Base-by-base conservation (phyloP, 2,888 invertebrate genomes). In the Lochmaea capreae region DNA sequence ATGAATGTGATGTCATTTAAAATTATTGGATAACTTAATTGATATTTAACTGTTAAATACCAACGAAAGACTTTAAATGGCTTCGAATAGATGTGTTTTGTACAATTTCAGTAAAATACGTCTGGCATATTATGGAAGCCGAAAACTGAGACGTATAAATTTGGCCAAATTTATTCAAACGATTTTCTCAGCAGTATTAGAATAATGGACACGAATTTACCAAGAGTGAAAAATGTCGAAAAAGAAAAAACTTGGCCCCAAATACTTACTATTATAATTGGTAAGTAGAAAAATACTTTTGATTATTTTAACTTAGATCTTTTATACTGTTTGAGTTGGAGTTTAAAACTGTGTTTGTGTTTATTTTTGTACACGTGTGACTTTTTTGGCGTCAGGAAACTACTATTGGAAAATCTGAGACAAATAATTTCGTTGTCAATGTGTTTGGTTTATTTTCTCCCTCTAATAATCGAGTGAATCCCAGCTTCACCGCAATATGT, bases 241-340 rank as follows among this genome's bases (percentile, higher is more conserved):
- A 33, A 43, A 9, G 71, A 62, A 43, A 67, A 71, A 63, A 54
- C 16, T 71, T 74, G 74, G 74, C 67, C 71, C 12, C 74, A 74
- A 63, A 66, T 74, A 22, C n/a, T 67, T 14, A 67, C 74, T 3
- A 74, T 74, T 43, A 22, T 63, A 12, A 67, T 71, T 42, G 71
- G 74, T 74, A 71, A 66, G 8, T 71, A 39, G 16, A 52, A 52
- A n/a, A n/a, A 52, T n/a, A 52, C 1, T 46, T 46, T 46, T 11
- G 14, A 49, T 49, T 46, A 16, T 10, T 18, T 33, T 59, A 33
- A 22, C 16, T 14, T 1, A 8, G 12, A 33, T 18, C 3, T 18
- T 22, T 18, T 5, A 18, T 3, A 43, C 43, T 46, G n/a, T n/a
- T 10, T 16, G n/a, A 57, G 57, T 16, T 16, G 4, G 4, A n/a